Evolutionary conservation across 2,113 vertebrate genomes (phyloP).

Genomic region (Callionymus lyra): DNA sequence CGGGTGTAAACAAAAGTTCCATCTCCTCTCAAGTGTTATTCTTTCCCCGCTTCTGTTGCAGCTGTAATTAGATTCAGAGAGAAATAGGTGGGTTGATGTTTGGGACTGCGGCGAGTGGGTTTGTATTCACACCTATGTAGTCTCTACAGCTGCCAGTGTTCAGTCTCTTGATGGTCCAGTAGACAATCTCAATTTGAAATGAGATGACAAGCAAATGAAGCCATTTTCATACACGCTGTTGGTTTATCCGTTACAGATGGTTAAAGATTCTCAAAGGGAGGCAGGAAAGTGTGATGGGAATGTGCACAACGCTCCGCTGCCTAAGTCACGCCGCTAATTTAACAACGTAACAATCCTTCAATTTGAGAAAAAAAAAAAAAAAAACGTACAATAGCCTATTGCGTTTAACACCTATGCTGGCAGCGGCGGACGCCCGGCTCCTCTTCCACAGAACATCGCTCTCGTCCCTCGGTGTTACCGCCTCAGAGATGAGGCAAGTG

Average conservation of each 20-base stretch:
- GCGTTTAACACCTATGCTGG: slow-evolving; percentile 67
- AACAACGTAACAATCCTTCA: slow-evolving; percentile 47
- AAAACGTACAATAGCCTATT: slow-evolving; percentile 53
- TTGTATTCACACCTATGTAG: slow-evolving; percentile 55
- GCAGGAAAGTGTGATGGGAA: slow-evolving; percentile 50
- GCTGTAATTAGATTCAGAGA: slow-evolving; percentile 62
- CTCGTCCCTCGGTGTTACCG: slow-evolving; percentile 41
- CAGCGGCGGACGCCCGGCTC: slow-evolving; percentile 53
- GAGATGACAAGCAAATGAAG: slow-evolving; percentile 56
- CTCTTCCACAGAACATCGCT: slow-evolving; percentile 41
- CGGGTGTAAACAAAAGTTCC: slow-evolving; percentile 54
- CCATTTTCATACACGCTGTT: slow-evolving; percentile 50
- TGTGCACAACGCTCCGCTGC: slow-evolving; percentile 36
- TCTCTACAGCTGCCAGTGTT: slow-evolving; percentile 56
- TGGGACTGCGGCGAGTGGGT: slow-evolving; percentile 52
- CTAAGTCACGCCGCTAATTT: slow-evolving; percentile 57
- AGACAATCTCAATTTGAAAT: slow-evolving; percentile 60
- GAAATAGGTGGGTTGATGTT: slow-evolving; percentile 53
- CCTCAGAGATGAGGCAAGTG: slow-evolving; percentile 42
- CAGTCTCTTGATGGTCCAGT: slow-evolving; percentile 48
- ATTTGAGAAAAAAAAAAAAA: too few species aligned
- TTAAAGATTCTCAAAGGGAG: slow-evolving; percentile 60
- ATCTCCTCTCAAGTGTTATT: slow-evolving; percentile 38
- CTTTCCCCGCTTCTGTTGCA: slow-evolving; percentile 28
- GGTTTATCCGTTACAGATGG: slow-evolving; percentile 60